A percentile compares a stretch with the other conserved stretches of the same genome.
phyloP scores from a whole-genome alignment of 2,888 invertebrate genomes.

The Ectemnius cavifrons region DNA sequence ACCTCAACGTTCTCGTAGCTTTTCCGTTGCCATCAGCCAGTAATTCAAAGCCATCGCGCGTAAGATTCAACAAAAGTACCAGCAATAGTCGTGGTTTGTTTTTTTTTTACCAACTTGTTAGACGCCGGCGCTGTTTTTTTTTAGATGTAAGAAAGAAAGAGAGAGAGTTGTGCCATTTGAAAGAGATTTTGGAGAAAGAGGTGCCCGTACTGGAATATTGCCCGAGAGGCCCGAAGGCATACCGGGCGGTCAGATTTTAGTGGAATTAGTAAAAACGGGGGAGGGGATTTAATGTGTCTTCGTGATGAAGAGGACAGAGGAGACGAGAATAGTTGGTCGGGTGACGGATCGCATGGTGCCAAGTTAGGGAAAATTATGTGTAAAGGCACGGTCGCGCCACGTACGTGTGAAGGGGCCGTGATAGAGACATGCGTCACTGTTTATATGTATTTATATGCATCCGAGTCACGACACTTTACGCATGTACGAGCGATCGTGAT shows the following conservation, averaged over 20 bases:
- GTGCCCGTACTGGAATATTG: not conserved
- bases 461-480: not conserved
- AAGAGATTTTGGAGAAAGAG: not conserved
- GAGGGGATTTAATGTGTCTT: not conserved
- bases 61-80: too few species aligned
- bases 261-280: not conserved
- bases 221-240: not conserved
- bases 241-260: not conserved
- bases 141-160: too few species aligned
- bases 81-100: too few species aligned
- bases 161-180: too few species aligned
- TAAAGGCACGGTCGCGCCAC: not conserved
- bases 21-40: too few species aligned
- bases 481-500: not conserved
- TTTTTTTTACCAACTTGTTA: too few species aligned
- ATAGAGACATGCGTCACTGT: slow-evolving; percentile 1
- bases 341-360: slow-evolving; percentile 3
- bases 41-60: too few species aligned
- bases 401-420: not conserved
- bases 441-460: slow-evolving; percentile 7
- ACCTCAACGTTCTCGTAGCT: too few species aligned
- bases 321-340: not conserved
- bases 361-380: not conserved
- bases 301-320: not conserved
- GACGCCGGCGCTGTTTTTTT: too few species aligned